Base-by-base conservation (phyloP, 2,888 invertebrate species). In the Aporophyla nigra region DNA sequence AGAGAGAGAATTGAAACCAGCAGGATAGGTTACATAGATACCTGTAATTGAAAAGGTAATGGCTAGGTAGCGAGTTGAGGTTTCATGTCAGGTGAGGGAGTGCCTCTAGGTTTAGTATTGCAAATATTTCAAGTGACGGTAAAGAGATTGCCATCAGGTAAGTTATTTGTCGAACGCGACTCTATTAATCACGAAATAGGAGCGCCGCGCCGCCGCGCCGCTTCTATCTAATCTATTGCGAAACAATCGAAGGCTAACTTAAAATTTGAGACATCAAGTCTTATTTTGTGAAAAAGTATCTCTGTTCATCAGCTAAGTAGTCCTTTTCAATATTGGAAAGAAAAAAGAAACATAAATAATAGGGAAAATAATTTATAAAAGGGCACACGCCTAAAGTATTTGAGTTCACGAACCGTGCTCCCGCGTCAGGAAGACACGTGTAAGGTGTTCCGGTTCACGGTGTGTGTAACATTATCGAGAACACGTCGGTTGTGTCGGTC, bases 361-460 rank as follows among this genome's bases (percentile, higher is more conserved):
- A n/a, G 16, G 2, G 24, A 21, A 46, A n/a, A 40, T 9, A 0
- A 5, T 14, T 6, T 12, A 5, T 9, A 46, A 24, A 46, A 54
- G 5, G 21, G 7, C 7, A 12, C 2, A 14, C 27, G 4, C 16
- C 16, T 46, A 40, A 21, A 54, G 49, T 49, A 77, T 82, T 33
- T 12, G 7, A 24, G 0, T 16, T 27, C 33, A 46, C 14, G 40
- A 19, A 0, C 10, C 63, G 43, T 73, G 81, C 61, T 33, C 49
- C 27, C 46, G 27, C 33, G n/a, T 46, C 62, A 33, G 70, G 70
- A 62, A 70, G 70, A 66, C 82, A 81, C 76, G 85, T 75, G 76
- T 75, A 33, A 27, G 16, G 16, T 72, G 54, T 80, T 72, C 85
- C 82, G 69, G 82, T 61, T 69, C 59, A 73, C 51, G 53, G 69